Percentiles rank a stretch among this genome's conserved stretches.
Evolutionary conservation across 2,113 vertebrate genomes (phyloP).

Genomic region (Catharus bicknelli): DNA sequence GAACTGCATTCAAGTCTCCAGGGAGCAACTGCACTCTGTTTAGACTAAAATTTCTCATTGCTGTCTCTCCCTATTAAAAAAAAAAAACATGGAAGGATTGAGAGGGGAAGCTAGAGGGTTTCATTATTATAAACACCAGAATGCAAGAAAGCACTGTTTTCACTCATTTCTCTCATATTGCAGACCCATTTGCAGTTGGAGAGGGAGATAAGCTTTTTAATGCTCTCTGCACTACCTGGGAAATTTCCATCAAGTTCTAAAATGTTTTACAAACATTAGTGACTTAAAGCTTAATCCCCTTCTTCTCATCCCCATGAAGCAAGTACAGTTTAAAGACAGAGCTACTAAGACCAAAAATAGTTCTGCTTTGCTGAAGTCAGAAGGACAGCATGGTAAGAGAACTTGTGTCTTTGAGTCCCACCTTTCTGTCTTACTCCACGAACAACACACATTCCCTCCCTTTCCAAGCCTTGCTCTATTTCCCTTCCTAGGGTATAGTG

Average conservation of each 20-base stretch:
- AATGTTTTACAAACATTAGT: conserved; percentile 32
- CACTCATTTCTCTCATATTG: background rate
- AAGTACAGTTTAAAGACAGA: conserved; percentile 15
- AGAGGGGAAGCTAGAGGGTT: background rate
- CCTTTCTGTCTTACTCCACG: background rate
- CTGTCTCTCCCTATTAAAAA: background rate
- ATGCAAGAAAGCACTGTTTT: background rate
- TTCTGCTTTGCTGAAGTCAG: conserved; percentile 4
- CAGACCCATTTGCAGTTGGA: background rate
- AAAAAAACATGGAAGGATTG: background rate
- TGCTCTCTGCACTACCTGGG: background rate
- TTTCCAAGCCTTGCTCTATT: background rate
- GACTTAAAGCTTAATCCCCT: conserved; percentile 31
- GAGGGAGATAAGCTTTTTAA: conserved; percentile 2
- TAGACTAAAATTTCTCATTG: conserved; percentile 54
- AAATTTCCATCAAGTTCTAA: conserved; percentile 31
- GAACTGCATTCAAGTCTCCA: conserved; percentile 72
- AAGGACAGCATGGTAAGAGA: background rate
- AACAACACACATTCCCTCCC: background rate
- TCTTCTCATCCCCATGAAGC: background rate
- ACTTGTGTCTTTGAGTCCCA: background rate
- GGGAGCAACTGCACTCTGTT: conserved; percentile 67
- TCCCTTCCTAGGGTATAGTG: background rate
- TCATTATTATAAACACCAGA: background rate
- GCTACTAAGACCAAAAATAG: background rate